Conservation (phyloP, 2,113 vertebrate genomes). For the Limnothrissa miodon region DNA sequence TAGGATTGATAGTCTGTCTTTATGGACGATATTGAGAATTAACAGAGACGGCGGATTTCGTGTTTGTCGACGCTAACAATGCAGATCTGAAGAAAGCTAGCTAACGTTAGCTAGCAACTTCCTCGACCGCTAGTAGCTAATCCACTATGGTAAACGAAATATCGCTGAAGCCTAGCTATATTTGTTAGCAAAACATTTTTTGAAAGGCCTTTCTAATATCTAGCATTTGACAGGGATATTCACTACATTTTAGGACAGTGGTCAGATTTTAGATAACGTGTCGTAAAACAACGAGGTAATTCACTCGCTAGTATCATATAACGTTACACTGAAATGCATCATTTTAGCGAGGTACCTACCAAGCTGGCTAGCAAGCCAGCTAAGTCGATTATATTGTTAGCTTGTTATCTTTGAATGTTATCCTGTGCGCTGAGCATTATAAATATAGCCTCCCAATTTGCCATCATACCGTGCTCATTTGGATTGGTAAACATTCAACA, state of each 20-base stretch:
- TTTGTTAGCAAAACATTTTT: not conserved
- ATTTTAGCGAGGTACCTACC: not conserved
- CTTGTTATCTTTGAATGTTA: not conserved
- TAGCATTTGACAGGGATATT: not conserved
- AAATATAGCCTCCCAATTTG: not conserved
- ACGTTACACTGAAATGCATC: not conserved
- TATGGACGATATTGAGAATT: not conserved
- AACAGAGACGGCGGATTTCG: slow-evolving; percentile 15
- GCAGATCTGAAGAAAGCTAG: slow-evolving; percentile 1
- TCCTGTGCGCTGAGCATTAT: not conserved
- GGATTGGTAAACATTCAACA: not conserved
- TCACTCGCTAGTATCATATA: not conserved
- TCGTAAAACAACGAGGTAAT: not conserved
- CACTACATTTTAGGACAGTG: not conserved
- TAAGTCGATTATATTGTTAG: slow-evolving; percentile 15
- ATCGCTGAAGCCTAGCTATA: not conserved
- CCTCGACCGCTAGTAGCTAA: not conserved
- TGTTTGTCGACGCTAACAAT: slow-evolving; percentile 19
- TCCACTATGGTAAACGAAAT: not conserved
- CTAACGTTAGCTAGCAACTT: not conserved
- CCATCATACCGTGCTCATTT: not conserved
- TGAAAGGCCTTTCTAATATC: not conserved
- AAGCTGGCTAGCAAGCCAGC: slow-evolving; percentile 1
- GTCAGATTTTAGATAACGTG: not conserved
- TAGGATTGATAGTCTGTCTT: not conserved